Percentiles rank a stretch among this genome's conserved stretches.
Evolutionary conservation across 2,797 vertebrate species (phyloP).

Genomic region (Mareca strepera): DNA sequence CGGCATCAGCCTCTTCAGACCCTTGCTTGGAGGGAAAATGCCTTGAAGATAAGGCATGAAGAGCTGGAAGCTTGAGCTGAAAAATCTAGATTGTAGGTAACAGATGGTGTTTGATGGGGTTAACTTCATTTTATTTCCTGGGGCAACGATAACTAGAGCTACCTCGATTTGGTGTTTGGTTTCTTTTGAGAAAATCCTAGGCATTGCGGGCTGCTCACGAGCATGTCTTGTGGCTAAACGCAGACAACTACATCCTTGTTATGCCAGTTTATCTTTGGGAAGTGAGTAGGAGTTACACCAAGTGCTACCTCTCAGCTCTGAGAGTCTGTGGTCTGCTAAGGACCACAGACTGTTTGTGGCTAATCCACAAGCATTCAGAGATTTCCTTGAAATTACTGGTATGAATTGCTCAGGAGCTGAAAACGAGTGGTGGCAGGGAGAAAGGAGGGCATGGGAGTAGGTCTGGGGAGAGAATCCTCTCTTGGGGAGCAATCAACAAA

Average conservation of each 20-base stretch:
- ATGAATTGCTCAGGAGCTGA: background rate
- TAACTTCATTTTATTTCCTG: background rate
- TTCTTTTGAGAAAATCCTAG: background rate
- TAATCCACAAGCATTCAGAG: background rate
- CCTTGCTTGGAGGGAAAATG: background rate
- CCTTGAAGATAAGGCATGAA: background rate
- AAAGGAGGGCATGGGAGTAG: background rate
- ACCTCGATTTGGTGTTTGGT: background rate
- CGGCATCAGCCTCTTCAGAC: background rate
- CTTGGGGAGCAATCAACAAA: background rate
- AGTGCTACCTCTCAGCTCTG: background rate
- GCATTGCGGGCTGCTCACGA: background rate
- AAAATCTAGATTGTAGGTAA: background rate
- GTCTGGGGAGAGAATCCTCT: rapidly evolving
- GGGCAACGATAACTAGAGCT: background rate
- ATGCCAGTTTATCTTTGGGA: background rate
- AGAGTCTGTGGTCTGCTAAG: conserved; percentile 34
- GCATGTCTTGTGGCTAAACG: background rate
- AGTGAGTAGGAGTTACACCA: background rate
- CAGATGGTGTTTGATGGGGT: background rate
- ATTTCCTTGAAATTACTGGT: background rate
- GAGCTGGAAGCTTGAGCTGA: background rate
- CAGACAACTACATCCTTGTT: background rate
- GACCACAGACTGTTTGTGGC: background rate
- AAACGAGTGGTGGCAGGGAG: background rate